Percentiles rank a stretch among this genome's conserved stretches.
These are phyloP conservation scores for Cheirogaleus major DNA, from an alignment of 2,797 vertebrate species.

Conservation along the genomic window DNA sequence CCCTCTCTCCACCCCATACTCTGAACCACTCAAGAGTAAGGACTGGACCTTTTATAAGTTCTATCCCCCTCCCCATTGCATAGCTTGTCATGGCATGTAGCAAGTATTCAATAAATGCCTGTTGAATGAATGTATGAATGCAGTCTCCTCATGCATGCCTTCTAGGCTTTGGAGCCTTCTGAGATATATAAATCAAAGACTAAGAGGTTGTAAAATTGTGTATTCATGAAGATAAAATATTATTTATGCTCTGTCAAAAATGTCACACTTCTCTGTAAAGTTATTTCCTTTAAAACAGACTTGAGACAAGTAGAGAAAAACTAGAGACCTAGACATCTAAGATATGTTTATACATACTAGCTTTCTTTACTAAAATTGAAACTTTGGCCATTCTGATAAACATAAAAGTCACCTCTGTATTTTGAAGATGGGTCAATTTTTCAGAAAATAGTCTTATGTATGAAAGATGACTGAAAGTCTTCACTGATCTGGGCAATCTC, in stretches of 20 bases:
- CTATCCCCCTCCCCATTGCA: not conserved
- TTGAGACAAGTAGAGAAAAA: not conserved
- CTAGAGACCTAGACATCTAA: not conserved
- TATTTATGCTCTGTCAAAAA: not conserved
- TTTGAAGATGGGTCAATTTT: not conserved
- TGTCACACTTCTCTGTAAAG: not conserved
- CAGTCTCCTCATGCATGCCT: not conserved
- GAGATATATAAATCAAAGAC: not conserved
- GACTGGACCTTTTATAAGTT: not conserved
- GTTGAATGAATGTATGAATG: not conserved
- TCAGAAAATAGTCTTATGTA: not conserved
- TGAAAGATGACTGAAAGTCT: not conserved
- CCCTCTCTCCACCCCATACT: not conserved
- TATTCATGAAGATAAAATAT: not conserved
- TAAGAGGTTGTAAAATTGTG: not conserved
- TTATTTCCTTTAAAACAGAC: conserved; percentile 21
- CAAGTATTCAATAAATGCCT: not conserved
- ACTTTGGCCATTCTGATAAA: not conserved
- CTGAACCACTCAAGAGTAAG: not conserved
- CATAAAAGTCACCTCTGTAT: not conserved
- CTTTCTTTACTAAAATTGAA: conserved; percentile 17
- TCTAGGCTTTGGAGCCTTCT: not conserved
- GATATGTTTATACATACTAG: not conserved
- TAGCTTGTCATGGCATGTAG: not conserved
- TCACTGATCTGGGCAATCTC: not conserved